phyloP scores from a whole-genome alignment of 2,888 invertebrate species.

The Resseliella maxima region DNA sequence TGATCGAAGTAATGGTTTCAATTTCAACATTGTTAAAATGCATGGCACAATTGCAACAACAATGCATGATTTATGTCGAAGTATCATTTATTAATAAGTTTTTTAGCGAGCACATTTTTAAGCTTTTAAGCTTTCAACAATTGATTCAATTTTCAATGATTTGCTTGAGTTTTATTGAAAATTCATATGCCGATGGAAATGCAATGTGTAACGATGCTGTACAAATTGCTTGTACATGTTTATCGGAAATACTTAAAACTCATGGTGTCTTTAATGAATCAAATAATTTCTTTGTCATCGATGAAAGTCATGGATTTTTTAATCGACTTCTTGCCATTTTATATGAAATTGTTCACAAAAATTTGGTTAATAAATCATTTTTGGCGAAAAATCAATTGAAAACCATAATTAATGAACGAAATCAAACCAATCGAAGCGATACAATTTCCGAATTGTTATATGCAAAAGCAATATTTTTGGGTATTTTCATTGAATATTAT shows the following conservation, averaged over 20 bases:
- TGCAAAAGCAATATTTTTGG: conserved; percentile 35
- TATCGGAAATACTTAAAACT: background rate
- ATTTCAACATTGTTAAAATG: background rate
- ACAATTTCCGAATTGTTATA: background rate
- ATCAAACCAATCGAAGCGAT: background rate
- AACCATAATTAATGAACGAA: background rate
- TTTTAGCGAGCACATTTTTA: background rate
- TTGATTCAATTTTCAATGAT: background rate
- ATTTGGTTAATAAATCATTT: background rate
- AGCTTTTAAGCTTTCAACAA: background rate
- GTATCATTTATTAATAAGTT: background rate
- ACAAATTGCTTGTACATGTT: background rate
- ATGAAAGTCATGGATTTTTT: conserved; percentile 18
- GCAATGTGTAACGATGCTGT: background rate
- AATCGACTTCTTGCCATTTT: background rate
- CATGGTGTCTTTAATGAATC: background rate
- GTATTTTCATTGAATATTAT: background rate
- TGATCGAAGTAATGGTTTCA: background rate
- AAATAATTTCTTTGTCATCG: background rate
- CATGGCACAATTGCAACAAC: background rate
- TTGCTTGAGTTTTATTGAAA: background rate
- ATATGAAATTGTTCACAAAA: background rate
- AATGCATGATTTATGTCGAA: conserved; percentile 27
- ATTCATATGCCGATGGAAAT: background rate
- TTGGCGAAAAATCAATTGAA: conserved; percentile 20